phyloP scores from a whole-genome alignment of 2,113 vertebrate species.

The Willisornis vidua region DNA sequence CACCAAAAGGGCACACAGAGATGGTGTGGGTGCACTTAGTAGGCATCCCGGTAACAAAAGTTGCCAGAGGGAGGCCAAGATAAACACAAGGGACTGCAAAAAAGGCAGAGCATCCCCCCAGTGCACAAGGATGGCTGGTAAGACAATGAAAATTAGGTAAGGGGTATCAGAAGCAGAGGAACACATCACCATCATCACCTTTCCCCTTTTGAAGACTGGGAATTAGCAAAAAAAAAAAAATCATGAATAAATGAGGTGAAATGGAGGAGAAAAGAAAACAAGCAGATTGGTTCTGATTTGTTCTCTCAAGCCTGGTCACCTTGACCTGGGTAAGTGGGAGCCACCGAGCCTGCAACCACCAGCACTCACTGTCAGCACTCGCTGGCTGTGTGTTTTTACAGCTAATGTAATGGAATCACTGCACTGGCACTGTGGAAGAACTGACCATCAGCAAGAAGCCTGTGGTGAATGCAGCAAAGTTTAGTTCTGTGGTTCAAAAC shows the following conservation, averaged over 20 bases:
- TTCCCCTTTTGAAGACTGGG: background rate
- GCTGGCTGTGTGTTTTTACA: accelerated
- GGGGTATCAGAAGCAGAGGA: background rate
- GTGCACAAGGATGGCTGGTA: background rate
- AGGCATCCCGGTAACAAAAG: background rate
- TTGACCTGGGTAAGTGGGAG: background rate
- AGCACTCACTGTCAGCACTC: background rate
- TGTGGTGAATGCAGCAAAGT: background rate
- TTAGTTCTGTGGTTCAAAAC: background rate
- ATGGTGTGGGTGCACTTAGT: too few relatives aligned
- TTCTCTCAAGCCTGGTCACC: background rate
- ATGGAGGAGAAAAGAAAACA: background rate
- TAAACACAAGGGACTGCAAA: background rate
- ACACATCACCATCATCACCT: too few relatives aligned
- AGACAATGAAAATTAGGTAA: background rate
- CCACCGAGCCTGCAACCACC: background rate
- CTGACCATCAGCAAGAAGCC: background rate
- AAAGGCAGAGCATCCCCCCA: background rate
- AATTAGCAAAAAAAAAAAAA: background rate
- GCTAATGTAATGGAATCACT: background rate
- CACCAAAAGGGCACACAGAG: background rate
- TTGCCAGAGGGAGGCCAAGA: background rate
- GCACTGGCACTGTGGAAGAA: background rate
- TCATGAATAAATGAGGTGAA: background rate
- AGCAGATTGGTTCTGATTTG: background rate